phyloP scores from a whole-genome alignment of 1,140 invertebrate genomes.

The Caenorhabditis brenneri region DNA sequence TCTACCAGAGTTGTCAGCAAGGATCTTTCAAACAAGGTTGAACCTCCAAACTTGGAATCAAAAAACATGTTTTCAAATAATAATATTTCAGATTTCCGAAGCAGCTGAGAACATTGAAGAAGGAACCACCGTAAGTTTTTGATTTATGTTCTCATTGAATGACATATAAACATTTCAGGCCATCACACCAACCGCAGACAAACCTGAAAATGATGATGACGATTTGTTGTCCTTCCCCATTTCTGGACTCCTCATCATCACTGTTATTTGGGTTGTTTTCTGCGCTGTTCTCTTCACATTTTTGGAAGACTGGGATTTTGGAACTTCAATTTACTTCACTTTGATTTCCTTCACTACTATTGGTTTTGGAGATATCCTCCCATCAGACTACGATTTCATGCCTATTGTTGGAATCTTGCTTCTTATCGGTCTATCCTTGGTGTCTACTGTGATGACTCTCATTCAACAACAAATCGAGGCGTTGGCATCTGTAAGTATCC shows the following conservation, averaged over 20 bases:
- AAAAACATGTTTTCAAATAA: background rate
- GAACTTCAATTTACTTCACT: conserved; percentile 55
- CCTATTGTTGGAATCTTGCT: conserved; percentile 43
- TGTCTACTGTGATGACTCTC: conserved; percentile 48
- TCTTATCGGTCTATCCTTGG: conserved; percentile 52
- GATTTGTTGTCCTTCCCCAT: conserved; percentile 52
- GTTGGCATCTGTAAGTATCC: conserved; percentile 29
- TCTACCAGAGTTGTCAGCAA: conserved; percentile 47
- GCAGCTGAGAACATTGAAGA: conserved; percentile 37
- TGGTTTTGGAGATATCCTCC: conserved; percentile 52
- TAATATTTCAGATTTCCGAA: conserved; percentile 7
- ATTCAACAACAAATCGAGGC: conserved; percentile 55
- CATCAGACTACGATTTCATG: conserved; percentile 47
- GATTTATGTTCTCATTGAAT: background rate
- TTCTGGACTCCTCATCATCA: conserved; percentile 41
- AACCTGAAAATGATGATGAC: conserved; percentile 31
- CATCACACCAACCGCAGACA: background rate
- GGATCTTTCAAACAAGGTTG: conserved; percentile 45
- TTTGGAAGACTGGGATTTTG: conserved; percentile 48
- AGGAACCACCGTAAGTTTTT: background rate
- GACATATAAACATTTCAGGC: background rate
- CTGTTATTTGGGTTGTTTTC: conserved; percentile 48
- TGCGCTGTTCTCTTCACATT: conserved; percentile 25
- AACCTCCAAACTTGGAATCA: background rate
- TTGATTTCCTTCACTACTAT: conserved; percentile 54